These are phyloP conservation scores for Hyperopisus bebe DNA, from an alignment of 2,113 vertebrate species.

Conservation along the genomic window DNA sequence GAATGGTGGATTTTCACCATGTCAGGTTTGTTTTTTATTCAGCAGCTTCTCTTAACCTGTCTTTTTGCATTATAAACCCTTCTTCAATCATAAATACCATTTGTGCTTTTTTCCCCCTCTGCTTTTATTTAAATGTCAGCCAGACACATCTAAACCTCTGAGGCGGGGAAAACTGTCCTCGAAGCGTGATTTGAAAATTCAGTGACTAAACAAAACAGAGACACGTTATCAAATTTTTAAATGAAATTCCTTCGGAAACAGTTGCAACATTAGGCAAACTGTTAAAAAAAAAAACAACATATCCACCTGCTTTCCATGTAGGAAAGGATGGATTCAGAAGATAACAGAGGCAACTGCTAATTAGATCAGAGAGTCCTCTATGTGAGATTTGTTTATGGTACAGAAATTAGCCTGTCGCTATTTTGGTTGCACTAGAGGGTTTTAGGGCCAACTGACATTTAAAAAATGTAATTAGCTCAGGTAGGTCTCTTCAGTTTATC, in stretches of 20 bases:
- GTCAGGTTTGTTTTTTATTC: conserved; percentile 4
- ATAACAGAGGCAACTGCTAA: conserved; percentile 31
- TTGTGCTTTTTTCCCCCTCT: not conserved
- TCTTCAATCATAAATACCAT: not conserved
- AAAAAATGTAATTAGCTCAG: conserved; percentile 34
- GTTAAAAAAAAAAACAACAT: not conserved
- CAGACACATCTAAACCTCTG: not conserved
- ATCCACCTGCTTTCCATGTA: not conserved
- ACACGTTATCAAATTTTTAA: not conserved
- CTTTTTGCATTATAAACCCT: not conserved
- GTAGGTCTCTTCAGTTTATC: conserved; percentile 23
- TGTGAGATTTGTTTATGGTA: conserved; percentile 43
- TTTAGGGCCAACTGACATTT: conserved; percentile 32
- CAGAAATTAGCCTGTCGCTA: conserved; percentile 39
- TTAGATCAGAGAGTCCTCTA: conserved; percentile 34
- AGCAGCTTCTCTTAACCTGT: not conserved
- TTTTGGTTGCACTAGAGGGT: conserved; percentile 30
- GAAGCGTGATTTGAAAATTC: not conserved
- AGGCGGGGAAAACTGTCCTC: not conserved
- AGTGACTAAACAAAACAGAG: not conserved
- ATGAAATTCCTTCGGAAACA: not conserved
- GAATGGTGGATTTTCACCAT: not conserved
- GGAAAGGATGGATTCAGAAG: not conserved
- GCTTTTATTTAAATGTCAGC: not conserved
- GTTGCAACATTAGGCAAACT: not conserved